These are phyloP conservation scores for Clarias pachynema DNA, from an alignment of 2,797 vertebrate genomes.

Conservation along the genomic window DNA sequence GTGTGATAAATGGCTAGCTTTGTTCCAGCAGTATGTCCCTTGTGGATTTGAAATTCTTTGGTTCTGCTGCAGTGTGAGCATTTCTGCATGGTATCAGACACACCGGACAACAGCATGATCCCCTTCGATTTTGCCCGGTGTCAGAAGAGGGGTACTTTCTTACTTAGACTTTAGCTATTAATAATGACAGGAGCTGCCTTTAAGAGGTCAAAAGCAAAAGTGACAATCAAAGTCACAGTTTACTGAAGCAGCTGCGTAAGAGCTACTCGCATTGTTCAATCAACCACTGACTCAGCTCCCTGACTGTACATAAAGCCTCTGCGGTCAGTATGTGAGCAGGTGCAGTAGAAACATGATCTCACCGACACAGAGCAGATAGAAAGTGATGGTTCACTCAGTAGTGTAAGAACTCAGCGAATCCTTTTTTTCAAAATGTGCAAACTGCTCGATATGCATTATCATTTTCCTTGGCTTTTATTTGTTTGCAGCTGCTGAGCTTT, in stretches of 20 bases:
- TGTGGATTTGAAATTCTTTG: constrained; percentile 43
- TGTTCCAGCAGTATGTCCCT: constrained; percentile 44
- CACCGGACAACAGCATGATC: neutral
- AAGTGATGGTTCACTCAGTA: constrained; percentile 36
- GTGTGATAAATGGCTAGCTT: constrained; percentile 51
- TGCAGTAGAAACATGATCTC: constrained; percentile 45
- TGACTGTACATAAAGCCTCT: constrained; percentile 22
- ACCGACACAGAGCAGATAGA: constrained; percentile 38
- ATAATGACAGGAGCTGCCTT: constrained; percentile 45
- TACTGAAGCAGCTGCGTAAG: neutral
- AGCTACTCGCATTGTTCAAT: constrained; percentile 36
- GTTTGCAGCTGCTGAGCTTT: constrained; percentile 15
- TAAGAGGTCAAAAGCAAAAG: constrained; percentile 22
- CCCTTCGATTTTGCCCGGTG: neutral
- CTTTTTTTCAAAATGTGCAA: constrained; percentile 24
- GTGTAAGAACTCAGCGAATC: constrained; percentile 37
- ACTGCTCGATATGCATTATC: constrained; percentile 13
- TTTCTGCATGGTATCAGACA: constrained; percentile 27
- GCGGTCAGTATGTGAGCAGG: constrained; percentile 43
- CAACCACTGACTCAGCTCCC: constrained; percentile 32
- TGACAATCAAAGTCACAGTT: constrained; percentile 24
- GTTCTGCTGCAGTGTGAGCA: neutral
- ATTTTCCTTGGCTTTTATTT: constrained; percentile 37
- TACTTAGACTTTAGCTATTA: constrained; percentile 43
- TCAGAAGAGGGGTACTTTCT: constrained; percentile 39